phyloP scores from a whole-genome alignment of 2,888 invertebrate species.

The Hirtodrosophila duncani region DNA sequence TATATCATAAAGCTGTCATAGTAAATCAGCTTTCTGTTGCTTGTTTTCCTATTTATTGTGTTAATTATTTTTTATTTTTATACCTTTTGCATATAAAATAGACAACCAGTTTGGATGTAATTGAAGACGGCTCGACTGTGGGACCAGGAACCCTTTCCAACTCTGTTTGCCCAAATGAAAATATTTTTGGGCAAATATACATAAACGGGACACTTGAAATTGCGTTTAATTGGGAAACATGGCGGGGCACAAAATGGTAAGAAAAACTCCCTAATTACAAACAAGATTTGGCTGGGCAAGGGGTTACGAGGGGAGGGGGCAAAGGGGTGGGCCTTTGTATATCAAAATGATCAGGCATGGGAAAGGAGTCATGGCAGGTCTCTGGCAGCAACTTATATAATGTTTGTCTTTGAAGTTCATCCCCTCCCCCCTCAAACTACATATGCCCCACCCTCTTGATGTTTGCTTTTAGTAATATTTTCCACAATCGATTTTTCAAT shows the following conservation, averaged over 20 bases:
- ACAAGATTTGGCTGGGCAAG: conserved; percentile 22
- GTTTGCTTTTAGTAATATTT: background rate
- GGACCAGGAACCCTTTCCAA: too few relatives aligned
- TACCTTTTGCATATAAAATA: background rate
- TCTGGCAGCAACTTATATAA: too few relatives aligned
- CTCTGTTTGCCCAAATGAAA: conserved; percentile 1
- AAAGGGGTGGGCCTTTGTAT: conserved; percentile 14
- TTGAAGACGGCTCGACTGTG: conserved; percentile 4
- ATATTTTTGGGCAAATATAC: conserved; percentile 17
- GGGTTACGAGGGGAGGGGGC: background rate
- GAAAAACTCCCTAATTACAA: conserved; percentile 45
- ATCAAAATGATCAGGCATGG: too few relatives aligned
- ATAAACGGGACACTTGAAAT: conserved; percentile 37
- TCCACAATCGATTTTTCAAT: conserved; percentile 37
- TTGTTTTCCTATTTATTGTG: background rate
- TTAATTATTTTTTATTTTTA: conserved; percentile 3
- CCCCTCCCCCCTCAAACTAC: too few relatives aligned
- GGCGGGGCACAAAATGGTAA: conserved; percentile 17
- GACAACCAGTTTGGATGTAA: conserved; percentile 5
- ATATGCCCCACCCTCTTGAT: too few relatives aligned
- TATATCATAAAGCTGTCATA: too few relatives aligned
- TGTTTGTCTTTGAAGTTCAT: too few relatives aligned
- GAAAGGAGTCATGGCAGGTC: too few relatives aligned
- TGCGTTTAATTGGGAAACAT: conserved; percentile 23
- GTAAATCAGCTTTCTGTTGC: conserved; percentile 8